Base-by-base conservation (phyloP, 2,797 vertebrate genomes). In the Syngnathus acus region DNA sequence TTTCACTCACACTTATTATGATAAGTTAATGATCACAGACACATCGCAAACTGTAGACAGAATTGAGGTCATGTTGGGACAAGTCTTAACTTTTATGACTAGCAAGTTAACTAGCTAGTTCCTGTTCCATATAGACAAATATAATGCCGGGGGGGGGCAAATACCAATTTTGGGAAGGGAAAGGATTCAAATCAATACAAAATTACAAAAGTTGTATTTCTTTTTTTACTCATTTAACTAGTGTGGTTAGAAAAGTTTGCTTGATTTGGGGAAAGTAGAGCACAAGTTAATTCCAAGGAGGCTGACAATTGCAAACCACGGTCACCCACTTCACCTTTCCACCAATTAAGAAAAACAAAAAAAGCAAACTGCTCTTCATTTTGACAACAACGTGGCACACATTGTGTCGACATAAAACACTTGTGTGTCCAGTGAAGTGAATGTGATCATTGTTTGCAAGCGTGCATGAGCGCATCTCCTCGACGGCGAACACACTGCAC, bases 401-500 rank as follows among this genome's bases (percentile, higher is more conserved):
- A 26, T 54, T 26, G 9, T 54, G 57, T 39, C 6, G 9, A 10
- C 57, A 21, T 9, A 21, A 9, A 42, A 39, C 58, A 60, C 38
- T 13, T 10, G 39, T 67, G 42, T 68, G 38, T 64, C 70, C 51
- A 60, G 66, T 50, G 53, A 26, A 70, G 53, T 61, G 23, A 70
- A 65, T 40, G 39, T 71, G 70, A 68, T 84, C 80, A 82, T 85
- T 84, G 78, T 87, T 84, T 90, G 80, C 70, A 66, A 71, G 55
- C 82, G 73, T 88, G 87, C 84, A 88, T 84, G 88, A 84, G 68
- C 57, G 42, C 51, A 65, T 86, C 71, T 65, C 40, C 26, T 13
- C 5, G 86, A 87, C 84, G 76, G 80, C 76, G 73, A 82, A 69
- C 65, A 37, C 58, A n/a, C 57, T 8, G 19, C 38, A 61, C 59